Percentiles rank a stretch among this genome's conserved stretches.
These are phyloP conservation scores for Stomorhina lunata DNA, from an alignment of 2,888 invertebrate species.

Conservation along the genomic window DNA sequence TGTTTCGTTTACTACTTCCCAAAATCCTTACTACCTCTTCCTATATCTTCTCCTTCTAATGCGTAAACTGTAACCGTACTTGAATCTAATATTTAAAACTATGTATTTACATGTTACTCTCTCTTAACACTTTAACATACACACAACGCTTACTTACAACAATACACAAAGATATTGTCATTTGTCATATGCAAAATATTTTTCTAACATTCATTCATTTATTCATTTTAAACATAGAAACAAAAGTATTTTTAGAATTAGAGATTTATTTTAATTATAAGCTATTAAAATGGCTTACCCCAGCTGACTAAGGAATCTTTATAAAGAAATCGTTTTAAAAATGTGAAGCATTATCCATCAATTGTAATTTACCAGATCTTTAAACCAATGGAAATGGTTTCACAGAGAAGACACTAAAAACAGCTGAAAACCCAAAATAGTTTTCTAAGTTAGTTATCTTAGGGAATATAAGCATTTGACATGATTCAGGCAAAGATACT, in stretches of 20 bases:
- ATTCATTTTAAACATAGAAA: not conserved
- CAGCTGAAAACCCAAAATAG: too few relatives aligned
- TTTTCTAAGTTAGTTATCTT: too few relatives aligned
- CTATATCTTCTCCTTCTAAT: not conserved
- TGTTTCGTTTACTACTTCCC: constrained; percentile 8
- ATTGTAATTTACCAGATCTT: too few relatives aligned
- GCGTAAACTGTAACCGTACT: not conserved
- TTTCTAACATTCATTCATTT: constrained; percentile 20
- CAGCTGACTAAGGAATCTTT: too few relatives aligned
- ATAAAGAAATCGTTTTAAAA: too few relatives aligned
- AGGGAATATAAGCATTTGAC: too few relatives aligned
- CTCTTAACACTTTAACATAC: constrained; percentile 60
- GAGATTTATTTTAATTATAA: not conserved
- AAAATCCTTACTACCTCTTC: not conserved
- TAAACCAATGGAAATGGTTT: too few relatives aligned
- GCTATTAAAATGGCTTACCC: too few relatives aligned
- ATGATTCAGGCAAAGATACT: too few relatives aligned
- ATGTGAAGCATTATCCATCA: too few relatives aligned
- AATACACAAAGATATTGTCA: constrained; percentile 42
- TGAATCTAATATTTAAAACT: not conserved
- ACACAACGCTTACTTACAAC: constrained; percentile 72
- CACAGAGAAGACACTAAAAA: too few relatives aligned
- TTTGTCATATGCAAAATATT: too few relatives aligned
- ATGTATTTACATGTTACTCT: not conserved
- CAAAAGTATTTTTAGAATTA: not conserved